These are phyloP conservation scores for Planococcus citri DNA, from an alignment of 1,140 invertebrate genomes.

Conservation along the genomic window DNA sequence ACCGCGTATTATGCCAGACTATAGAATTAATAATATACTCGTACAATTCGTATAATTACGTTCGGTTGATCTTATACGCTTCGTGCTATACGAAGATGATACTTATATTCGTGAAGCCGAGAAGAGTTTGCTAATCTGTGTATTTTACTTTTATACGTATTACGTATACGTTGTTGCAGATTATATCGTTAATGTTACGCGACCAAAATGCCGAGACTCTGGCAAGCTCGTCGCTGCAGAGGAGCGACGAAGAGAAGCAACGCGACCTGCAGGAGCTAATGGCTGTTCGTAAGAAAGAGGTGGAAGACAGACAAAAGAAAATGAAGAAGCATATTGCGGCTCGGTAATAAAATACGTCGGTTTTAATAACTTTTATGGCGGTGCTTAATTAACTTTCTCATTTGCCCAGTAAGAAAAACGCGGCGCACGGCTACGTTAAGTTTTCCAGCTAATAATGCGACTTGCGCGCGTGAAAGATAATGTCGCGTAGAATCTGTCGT, in stretches of 20 bases:
- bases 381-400: constrained; percentile 16
- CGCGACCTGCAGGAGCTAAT: constrained; percentile 67
- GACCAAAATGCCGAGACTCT: constrained; percentile 73
- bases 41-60: no score
- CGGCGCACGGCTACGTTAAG: not conserved
- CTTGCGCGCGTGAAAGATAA: not conserved
- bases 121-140: no score
- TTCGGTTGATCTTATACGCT: no score
- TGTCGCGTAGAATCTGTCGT: not conserved
- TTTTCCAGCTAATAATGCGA: not conserved
- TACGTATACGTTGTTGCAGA: constrained; percentile 33
- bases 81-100: no score
- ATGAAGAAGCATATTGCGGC: constrained; percentile 49
- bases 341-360: constrained; percentile 38
- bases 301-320: constrained; percentile 44
- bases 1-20: no score
- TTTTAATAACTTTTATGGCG: constrained; percentile 21
- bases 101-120: no score
- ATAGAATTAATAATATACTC: no score
- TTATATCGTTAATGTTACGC: constrained; percentile 61
- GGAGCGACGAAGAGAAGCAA: constrained; percentile 63
- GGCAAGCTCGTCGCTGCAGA: constrained; percentile 58
- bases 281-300: constrained; percentile 50
- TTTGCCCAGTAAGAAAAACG: not conserved
- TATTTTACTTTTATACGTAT: no score